Evolutionary conservation across 2,113 vertebrate genomes (phyloP), one percentile per base, ranked within the genome.

Genomic region (Hystrix brachyura): DNA sequence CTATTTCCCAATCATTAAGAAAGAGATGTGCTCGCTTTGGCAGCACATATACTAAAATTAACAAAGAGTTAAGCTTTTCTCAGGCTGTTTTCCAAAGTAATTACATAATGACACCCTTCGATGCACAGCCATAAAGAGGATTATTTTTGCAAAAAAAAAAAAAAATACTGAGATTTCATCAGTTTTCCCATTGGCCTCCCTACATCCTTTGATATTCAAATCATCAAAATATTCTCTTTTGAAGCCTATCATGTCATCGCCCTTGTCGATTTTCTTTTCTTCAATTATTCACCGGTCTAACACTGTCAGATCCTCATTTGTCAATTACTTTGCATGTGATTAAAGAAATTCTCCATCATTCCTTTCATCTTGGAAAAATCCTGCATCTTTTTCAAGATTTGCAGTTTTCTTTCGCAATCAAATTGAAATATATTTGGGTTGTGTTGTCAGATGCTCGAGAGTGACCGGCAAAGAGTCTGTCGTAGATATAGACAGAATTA

Each of bases 191-290:
- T 48, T 85, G 57, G 81, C 55, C 53, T 90, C 34, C 21, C 85
- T 80, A 32, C 5, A 81, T 43, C 55, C 71, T 97, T 96, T 96
- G 94, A 97, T 97, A 96, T 96, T 95, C 93, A 97, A 57, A 96
- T 92, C 69, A 94, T 90, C 87, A 95, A 94, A 92, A 85, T 96
- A 95, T 78, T 95, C 95, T 69, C 62, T 51, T 96, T 90, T 94
- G 81, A 97, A 97, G 85, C 46, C 65, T 67, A 55, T 65, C 25
- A 0, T 87, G 90, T 94, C 91, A 96, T 94, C 94, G 59, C 69
- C 55, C 88, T 88, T 59, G 53, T 90, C 43, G 0, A 96, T 94
- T 94, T 96, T 92, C 95, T 91, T 80, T 90, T 97, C 91, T 96
- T 97, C 94, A 95, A 93, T 97, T 95, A 96, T 96, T 97, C 91